Base-by-base conservation (phyloP, 2,888 invertebrate genomes). In the Drosophila ochracea region DNA sequence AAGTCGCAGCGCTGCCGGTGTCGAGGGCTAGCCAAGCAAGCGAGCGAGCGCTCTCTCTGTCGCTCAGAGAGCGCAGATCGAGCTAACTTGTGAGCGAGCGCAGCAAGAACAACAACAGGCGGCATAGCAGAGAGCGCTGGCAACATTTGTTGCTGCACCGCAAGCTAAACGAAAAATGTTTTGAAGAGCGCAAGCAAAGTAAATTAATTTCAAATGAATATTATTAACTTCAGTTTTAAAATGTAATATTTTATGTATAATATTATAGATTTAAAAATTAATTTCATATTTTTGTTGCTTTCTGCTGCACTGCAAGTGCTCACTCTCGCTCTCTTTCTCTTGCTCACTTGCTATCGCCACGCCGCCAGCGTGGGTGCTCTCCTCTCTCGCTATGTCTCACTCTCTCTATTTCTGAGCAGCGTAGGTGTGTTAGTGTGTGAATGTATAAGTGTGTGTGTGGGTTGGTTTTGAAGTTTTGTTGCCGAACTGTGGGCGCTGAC, bases 11-110 rank as follows among this genome's bases (percentile, higher is more conserved):
- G 54, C 73, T 70, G 66, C 31, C 50, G 66, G 59, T 73, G 53
- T 52, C 84, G 84, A 89, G 87, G 85, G 87, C 84, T 87, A 87
- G 63, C 68, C 72, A 63, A 53, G 35, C 35, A 35, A 37, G 37
- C 37, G 39, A 50, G 49, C 35, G 31, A 63, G 61, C 49, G 16
- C 43, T n/a, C 62, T 49, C 50, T 59, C 9, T 31, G 9, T 33
- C 13, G 19, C 37, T 35, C 41, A 53, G 53, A n/a, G 82, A 58
- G 70, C 53, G 60, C 58, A 54, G 86, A 82, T 86, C 82, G 70
- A 65, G 80, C 76, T 80, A 39, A 47, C 28, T 47, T 31, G 60
- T 10, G 47, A 53, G 71, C 47, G 67, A 53, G 60, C 39, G 67
- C 63, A 76, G 47, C 69, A 58, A 47, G 16, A 78, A 78, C 47